Conservation (phyloP, 2,888 invertebrate genomes). For the Caenorhabditis zanzibari region DNA sequence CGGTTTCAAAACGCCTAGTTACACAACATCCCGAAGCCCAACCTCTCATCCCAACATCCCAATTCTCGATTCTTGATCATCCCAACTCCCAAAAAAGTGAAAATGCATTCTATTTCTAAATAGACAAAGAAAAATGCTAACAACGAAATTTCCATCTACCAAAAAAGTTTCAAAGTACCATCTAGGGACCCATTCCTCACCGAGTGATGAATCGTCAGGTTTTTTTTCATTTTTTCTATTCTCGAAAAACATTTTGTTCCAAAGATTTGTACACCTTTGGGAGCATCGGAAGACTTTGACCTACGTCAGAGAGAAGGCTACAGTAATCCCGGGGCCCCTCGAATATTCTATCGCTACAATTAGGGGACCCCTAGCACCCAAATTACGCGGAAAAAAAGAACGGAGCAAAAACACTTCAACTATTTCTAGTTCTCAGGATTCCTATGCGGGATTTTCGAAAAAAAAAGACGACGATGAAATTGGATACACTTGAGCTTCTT, state of each 20-base stretch:
- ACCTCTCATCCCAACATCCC: no score
- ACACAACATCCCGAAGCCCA: no score
- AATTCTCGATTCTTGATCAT: no score
- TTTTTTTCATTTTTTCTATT: slow-evolving; percentile 2
- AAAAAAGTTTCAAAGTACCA: slow-evolving; percentile 26
- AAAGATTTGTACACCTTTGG: slow-evolving; percentile 32
- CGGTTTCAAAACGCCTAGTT: no score
- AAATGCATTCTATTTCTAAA: neutral
- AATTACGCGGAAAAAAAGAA: neutral
- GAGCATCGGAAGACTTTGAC: neutral
- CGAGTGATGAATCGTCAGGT: slow-evolving; percentile 9
- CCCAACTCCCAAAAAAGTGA: neutral
- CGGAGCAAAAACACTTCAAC: no score
- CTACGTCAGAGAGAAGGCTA: neutral
- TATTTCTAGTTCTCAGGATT: neutral
- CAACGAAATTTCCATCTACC: neutral
- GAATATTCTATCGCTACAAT: slow-evolving; percentile 20
- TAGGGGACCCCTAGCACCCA: neutral
- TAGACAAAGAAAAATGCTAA: neutral
- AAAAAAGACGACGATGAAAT: slow-evolving; percentile 17
- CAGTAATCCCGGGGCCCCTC: neutral
- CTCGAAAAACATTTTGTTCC: neutral
- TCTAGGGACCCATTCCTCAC: slow-evolving; percentile 32
- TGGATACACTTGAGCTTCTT: slow-evolving; percentile 34
- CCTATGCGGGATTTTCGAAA: neutral